Evolutionary conservation across 2,797 vertebrate species (phyloP).

Genomic region (Chloroceryle inda): DNA sequence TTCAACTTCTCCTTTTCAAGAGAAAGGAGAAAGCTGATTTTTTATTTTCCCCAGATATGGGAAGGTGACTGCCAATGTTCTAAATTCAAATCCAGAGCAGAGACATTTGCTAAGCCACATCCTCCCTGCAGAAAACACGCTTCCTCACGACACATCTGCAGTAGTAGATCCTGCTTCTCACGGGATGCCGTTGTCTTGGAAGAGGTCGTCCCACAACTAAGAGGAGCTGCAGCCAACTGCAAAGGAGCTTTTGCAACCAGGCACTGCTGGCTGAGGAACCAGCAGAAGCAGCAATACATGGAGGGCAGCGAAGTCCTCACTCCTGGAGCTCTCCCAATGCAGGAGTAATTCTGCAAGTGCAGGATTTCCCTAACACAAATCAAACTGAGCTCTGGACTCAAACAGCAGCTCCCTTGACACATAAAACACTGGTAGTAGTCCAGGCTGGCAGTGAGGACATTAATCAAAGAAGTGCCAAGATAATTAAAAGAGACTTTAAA

Average conservation of each 20-base stretch:
- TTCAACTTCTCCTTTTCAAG: not conserved
- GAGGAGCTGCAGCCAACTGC: not conserved
- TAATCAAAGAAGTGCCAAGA: no score
- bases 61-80: not conserved
- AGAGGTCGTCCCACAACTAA: no score
- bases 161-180: not conserved
- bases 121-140: not conserved
- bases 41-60: not conserved
- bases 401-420: not conserved
- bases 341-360: not conserved
- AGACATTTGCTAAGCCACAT: not conserved
- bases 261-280: not conserved
- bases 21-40: not conserved
- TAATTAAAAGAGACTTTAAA: no score
- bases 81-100: not conserved
- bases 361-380: not conserved
- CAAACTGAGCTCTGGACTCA: not conserved
- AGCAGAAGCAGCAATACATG: not conserved
- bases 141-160: not conserved
- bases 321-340: not conserved
- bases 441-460: no score
- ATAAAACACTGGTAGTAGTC: not conserved
- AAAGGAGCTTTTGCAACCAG: not conserved
- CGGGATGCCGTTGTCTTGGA: not conserved
- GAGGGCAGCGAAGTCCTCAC: not conserved